Evolutionary conservation across 1,140 invertebrate species (phyloP).

Genomic region (Drosophila pallidifrons): DNA sequence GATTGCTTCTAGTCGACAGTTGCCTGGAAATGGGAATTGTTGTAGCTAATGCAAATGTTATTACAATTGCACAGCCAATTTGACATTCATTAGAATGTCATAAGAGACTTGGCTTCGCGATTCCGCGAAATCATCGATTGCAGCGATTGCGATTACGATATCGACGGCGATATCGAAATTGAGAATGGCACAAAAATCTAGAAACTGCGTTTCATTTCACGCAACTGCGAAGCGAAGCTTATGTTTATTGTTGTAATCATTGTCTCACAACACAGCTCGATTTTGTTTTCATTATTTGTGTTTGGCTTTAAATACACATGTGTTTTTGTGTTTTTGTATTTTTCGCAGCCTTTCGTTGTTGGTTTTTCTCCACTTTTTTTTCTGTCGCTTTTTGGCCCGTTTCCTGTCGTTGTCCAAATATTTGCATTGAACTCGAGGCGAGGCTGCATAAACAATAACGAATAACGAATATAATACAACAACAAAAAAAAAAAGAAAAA

Average conservation of each 20-base stretch:
- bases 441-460: slow-evolving; percentile 20
- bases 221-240: background rate
- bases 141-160: background rate
- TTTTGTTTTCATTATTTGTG: no score
- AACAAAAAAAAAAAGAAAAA: slow-evolving; percentile 3
- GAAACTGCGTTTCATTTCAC: background rate
- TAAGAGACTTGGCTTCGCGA: slow-evolving; percentile 28
- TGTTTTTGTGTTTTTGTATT: background rate
- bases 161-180: background rate
- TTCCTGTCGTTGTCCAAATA: slow-evolving; percentile 41
- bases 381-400: slow-evolving; percentile 7
- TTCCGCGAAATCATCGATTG: background rate
- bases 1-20: slow-evolving; percentile 20
- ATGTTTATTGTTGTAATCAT: slow-evolving; percentile 8
- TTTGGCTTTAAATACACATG: background rate
- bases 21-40: background rate
- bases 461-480: background rate
- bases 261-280: background rate
- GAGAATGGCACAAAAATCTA: background rate
- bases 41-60: slow-evolving; percentile 18
- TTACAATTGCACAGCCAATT: slow-evolving; percentile 56
- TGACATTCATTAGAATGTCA: slow-evolving; percentile 68
- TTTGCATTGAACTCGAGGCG: slow-evolving; percentile 41
- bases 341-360: background rate
- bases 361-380: background rate